Conservation (phyloP, 2,888 invertebrate genomes). For the Timema cristinae region DNA sequence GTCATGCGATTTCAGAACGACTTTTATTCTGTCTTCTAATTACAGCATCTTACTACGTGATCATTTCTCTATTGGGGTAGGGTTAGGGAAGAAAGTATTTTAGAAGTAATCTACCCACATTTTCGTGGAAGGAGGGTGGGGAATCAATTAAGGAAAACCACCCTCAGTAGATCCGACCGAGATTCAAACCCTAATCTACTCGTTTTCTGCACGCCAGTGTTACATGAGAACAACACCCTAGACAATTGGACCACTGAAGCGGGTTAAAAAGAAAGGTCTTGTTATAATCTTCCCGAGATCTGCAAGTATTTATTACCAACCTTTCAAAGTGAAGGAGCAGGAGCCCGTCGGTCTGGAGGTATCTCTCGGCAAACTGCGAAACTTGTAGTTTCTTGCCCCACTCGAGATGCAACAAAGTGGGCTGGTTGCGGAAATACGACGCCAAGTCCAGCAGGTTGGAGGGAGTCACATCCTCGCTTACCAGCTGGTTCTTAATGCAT, state of each 20-base stretch:
- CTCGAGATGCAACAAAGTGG: constrained; percentile 52
- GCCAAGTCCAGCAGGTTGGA: constrained; percentile 62
- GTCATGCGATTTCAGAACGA: too few relatives aligned
- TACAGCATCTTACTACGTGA: background rate
- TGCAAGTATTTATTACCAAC: constrained; percentile 35
- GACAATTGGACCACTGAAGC: too few relatives aligned
- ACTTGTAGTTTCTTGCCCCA: constrained; percentile 56
- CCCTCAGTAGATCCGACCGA: too few relatives aligned
- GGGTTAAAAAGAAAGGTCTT: too few relatives aligned
- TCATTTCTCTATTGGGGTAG: too few relatives aligned
- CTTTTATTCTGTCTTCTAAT: background rate
- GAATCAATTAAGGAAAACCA: too few relatives aligned
- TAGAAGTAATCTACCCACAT: too few relatives aligned
- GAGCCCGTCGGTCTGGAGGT: constrained; percentile 51
- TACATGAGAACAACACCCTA: too few relatives aligned
- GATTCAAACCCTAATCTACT: background rate
- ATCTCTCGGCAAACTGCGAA: constrained; percentile 43
- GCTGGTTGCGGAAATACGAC: constrained; percentile 56
- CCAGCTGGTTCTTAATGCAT: constrained; percentile 61
- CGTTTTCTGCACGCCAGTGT: too few relatives aligned
- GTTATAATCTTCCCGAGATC: too few relatives aligned
- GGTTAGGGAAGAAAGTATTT: too few relatives aligned
- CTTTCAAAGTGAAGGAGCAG: constrained; percentile 58
- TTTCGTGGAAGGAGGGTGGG: too few relatives aligned
- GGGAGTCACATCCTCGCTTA: constrained; percentile 61